Evolutionary conservation across 2,888 invertebrate species (phyloP), one percentile per base, ranked within the genome.

Genomic region (Bellardia pandia): DNA sequence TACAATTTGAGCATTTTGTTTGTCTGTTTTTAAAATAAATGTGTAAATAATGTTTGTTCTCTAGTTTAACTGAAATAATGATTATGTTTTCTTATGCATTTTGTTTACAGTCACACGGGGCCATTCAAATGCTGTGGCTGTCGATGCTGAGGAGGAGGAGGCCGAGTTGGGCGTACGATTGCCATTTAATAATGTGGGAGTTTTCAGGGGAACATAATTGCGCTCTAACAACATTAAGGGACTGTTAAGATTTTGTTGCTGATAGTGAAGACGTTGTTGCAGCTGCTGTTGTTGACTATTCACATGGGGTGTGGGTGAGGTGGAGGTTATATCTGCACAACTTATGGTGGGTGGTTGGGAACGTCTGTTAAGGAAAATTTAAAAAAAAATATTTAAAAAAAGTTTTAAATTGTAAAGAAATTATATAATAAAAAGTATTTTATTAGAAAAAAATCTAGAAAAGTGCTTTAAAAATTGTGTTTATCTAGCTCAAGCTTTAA

Each of bases 151-250:
- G 60, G 86, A 76, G 60, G 86, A 76, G 33, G 62, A 74, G 53
- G 66, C 83, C 23, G 86, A 82, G 40, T 86, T 85, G 53, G 81
- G 88, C 77, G 81, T 82, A 7, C 80, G 53, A 40, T 77, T 82
- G 16, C 85, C 85, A 75, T 85, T 88, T 8, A 90, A 80, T 33
- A 90, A 45, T 9, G 90, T 83, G 37, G 92, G 90, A 72, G 91
- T 83, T 80, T 91, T 90, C 33, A 92, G 74, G 14, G 89, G 75
- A 9, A 78, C 88, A 74, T 74, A 83, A 14, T 83, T 79, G 13
- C 81, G 78, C 1, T 89, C 89, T 88, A 89, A 72, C 56, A 88
- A 72, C 1, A 88, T 89, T 13, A 89, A 77, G 5, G 90, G 45
- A 89, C 89, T 91, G 48, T 86, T 88, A 6, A 91, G 75, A 16